Percentiles rank a stretch among this genome's conserved stretches.
Conservation (phyloP, 2,797 vertebrate species). For the Cryptoblepharus egeriae region DNA sequence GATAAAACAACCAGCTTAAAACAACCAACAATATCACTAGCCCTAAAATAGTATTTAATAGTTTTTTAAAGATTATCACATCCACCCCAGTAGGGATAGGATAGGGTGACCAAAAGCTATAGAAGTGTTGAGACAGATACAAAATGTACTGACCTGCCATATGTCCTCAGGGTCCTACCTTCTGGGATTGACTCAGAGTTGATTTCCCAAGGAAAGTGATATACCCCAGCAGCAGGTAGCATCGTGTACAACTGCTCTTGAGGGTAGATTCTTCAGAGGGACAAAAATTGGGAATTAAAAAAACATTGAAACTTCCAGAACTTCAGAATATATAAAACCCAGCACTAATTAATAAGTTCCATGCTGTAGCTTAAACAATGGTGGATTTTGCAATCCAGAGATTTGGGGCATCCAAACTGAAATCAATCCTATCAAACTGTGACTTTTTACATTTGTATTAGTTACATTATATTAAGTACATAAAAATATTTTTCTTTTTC, state of each 20-base stretch:
- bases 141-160: constrained; percentile 83
- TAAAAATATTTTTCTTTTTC: neutral
- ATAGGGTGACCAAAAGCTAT: neutral
- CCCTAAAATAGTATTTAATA: too few relatives aligned
- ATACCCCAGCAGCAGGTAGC: constrained; percentile 83
- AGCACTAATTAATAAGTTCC: neutral
- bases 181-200: constrained; percentile 75
- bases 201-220: constrained; percentile 89
- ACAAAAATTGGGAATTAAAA: constrained; percentile 2
- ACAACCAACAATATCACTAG: too few relatives aligned
- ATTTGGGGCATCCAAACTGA: neutral
- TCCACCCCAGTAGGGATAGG: neutral
- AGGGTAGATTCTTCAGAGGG: constrained; percentile 30
- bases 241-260: constrained; percentile 52
- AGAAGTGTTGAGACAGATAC: neutral
- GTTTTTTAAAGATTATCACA: too few relatives aligned
- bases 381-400: neutral
- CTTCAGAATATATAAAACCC: neutral
- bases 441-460: neutral
- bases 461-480: neutral
- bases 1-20: too few relatives aligned
- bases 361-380: neutral
- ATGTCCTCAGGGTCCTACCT: constrained; percentile 83
- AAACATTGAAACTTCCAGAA: neutral
- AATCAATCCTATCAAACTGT: neutral